phyloP scores from a whole-genome alignment of 2,888 invertebrate genomes.

The Strigamia crassipes region DNA sequence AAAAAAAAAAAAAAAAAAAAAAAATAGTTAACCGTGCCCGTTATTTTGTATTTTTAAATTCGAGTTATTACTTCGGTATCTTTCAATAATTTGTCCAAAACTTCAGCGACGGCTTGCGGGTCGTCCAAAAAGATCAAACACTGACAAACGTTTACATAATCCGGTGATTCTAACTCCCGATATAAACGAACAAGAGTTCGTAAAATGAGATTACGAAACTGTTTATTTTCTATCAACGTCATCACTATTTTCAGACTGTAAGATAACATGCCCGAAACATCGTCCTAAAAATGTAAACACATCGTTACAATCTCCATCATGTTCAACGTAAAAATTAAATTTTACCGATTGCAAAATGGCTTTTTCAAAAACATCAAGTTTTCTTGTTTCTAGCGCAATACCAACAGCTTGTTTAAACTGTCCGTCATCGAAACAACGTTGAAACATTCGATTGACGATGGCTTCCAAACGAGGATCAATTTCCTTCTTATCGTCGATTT shows the following conservation, averaged over 20 bases:
- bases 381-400: conserved; percentile 90
- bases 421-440: conserved; percentile 89
- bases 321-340: not conserved
- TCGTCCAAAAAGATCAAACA: conserved; percentile 96
- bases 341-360: conserved; percentile 81
- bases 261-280: conserved; percentile 84
- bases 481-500: conserved; percentile 64
- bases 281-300: conserved; percentile 65
- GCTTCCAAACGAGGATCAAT: conserved; percentile 71
- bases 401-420: conserved; percentile 96
- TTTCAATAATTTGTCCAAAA: conserved; percentile 84
- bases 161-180: conserved; percentile 83
- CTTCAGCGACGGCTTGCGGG: conserved; percentile 87
- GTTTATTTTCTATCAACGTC: conserved; percentile 92
- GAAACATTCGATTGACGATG: conserved; percentile 97
- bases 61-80: conserved; percentile 66
- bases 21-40: not conserved
- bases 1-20: conserved; percentile 11
- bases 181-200: conserved; percentile 88
- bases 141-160: conserved; percentile 98
- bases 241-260: conserved; percentile 97
- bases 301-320: not conserved
- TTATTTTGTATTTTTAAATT: not conserved
- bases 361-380: conserved; percentile 95
- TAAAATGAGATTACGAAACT: conserved; percentile 88